Base-by-base conservation (phyloP, 1,140 invertebrate species). In the Periplaneta americana region DNA sequence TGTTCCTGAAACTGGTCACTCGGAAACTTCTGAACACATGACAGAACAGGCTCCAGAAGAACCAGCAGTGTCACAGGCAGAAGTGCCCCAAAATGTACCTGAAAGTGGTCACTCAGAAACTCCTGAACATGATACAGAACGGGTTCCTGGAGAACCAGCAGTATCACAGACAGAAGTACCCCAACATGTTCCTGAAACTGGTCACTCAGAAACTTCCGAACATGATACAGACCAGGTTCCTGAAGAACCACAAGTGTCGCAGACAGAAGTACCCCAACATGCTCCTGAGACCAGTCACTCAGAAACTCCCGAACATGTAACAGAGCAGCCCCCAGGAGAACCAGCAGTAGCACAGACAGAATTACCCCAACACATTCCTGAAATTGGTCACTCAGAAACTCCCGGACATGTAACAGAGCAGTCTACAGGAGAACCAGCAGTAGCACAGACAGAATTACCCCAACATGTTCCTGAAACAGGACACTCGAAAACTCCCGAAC, bases 21-120 rank as follows among this genome's bases (percentile, higher is more conserved):
- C 85, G 57, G 84, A 83, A 82, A 81, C 81, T 33, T 80, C 77
- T 35, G 82, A 83, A 32, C 78, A 82, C 79, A 75, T 84, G 83
- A 82, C 81, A 79, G 77, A 74, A 36, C 81, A 85, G 76, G 82
- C 34, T 48, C 28, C 76, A n/a, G 74, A 13, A 80, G 48, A 75
- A 82, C 66, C 76, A 18, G 57, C 17, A 36, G 82, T 8, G 32
- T n/a, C n/a, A n/a, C n/a, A n/a, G n/a, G n/a, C n/a, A n/a, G n/a
- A n/a, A n/a, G n/a, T n/a, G n/a, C n/a, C n/a, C n/a, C n/a, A n/a
- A n/a, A n/a, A n/a, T n/a, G n/a, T n/a, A n/a, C n/a, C n/a, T n/a
- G 75, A 75, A 15, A 39, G 32, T 74, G 8, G 22, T 78, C 10
- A 22, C 0, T n/a, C 76, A 31, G 57, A 75, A 36, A 32, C 28